Evolutionary conservation across 1,140 invertebrate genomes (phyloP), one percentile per base, ranked within the genome.

Genomic region (Macrobrachium nipponense): DNA sequence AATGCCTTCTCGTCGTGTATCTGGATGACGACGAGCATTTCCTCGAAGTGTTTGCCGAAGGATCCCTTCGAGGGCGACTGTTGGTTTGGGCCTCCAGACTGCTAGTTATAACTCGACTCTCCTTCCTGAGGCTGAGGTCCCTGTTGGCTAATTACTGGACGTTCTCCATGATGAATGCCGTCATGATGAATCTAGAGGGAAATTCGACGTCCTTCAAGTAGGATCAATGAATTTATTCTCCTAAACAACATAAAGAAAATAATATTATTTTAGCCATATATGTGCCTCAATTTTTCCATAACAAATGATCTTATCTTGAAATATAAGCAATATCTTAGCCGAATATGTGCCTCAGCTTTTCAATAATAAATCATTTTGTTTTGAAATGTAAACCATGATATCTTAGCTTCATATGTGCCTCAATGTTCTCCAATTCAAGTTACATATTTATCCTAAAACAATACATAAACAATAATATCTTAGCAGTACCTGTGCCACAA

Each of bases 161-260:
- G 18, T 23, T 73, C 6, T 73, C 70, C 23, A 73, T 73, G 70
- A 73, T 73, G 70, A 73, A 73, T 36, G 23, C 70, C 7, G 27
- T 73, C 36, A 12, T 73, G 18, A 6, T 73, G 17, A 73, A 73
- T 51, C 70, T 18, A 23, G 70, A 36, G 17, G 18, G 27, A 23
- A 36, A 73, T 0, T 44, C 36, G 36, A 18, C 20, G 8, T 20
- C 51, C 8, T 7, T 17, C 15, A 44, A 73, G 36, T 20, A 18
- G 0, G 23, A 10, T 73, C 51, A 44, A 44, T 23, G 14, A 10
- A 18, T 11, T 73, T 7, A 0, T 23, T 64, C 3, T 2, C 3
- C 17, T 18, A 64, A 20, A 64, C 17, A 64, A 64, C 20, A 5
- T 64, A 64, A 64, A 18, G 17, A 17, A 64, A 18, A 64, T 64